Percentiles rank a stretch among this genome's conserved stretches.
Evolutionary conservation across 2,113 vertebrate genomes (phyloP).

Genomic region (Ardeotis arabs): DNA sequence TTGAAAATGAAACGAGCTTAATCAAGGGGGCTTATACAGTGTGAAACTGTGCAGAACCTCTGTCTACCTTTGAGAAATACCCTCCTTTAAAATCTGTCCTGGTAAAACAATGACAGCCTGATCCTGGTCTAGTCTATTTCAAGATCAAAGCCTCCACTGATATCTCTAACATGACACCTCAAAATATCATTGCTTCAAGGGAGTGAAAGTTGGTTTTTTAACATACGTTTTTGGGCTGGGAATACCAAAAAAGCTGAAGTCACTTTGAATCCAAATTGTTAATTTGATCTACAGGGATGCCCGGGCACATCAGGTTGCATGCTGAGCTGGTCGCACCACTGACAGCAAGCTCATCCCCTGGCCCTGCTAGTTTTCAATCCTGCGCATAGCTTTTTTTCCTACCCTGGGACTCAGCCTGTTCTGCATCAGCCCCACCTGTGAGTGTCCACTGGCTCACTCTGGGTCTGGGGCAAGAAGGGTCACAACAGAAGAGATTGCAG

Average conservation of each 20-base stretch:
- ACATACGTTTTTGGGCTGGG: background rate
- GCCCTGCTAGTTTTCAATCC: background rate
- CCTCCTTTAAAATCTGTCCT: background rate
- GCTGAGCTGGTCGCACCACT: rapidly evolving
- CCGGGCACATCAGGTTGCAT: rapidly evolving
- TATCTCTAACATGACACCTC: background rate
- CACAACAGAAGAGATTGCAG: background rate
- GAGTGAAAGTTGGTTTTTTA: background rate
- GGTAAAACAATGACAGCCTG: background rate
- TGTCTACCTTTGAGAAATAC: background rate
- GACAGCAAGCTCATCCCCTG: rapidly evolving
- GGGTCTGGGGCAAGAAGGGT: background rate
- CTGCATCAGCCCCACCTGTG: background rate
- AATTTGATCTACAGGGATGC: background rate
- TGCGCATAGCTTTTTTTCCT: background rate
- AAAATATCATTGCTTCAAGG: background rate
- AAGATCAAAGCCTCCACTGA: background rate
- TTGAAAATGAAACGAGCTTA: slow-evolving; percentile 62
- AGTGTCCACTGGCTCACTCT: background rate
- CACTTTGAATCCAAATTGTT: background rate
- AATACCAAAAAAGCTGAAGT: background rate
- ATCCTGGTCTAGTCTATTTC: background rate
- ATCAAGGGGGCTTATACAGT: slow-evolving; percentile 6
- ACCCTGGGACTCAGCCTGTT: background rate
- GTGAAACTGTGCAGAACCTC: background rate